Evolutionary conservation across 1,140 invertebrate genomes (phyloP).

Genomic region (Bombyx mandarina): DNA sequence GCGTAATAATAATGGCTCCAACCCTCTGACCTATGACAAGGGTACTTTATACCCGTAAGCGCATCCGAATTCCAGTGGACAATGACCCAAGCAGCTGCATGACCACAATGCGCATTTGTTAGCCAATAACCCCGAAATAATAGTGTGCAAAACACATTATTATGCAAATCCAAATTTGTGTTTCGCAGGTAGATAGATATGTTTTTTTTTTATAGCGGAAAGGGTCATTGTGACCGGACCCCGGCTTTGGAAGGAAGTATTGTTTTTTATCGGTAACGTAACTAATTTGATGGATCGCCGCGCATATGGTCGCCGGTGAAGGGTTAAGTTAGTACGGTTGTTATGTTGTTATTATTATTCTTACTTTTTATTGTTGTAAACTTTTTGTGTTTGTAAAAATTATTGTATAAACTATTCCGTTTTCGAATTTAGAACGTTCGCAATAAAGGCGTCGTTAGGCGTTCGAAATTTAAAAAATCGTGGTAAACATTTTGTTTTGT

Average conservation of each 20-base stretch:
- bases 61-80: constrained; percentile 37
- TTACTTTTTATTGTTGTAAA: background rate
- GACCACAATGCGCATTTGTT: constrained; percentile 37
- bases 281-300: constrained; percentile 56
- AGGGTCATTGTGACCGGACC: background rate
- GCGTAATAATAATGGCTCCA: too few relatives aligned
- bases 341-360: constrained; percentile 3
- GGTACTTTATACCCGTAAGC: background rate
- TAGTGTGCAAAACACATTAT: constrained; percentile 49
- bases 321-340: background rate
- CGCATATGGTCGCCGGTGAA: constrained; percentile 22
- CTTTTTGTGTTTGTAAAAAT: background rate
- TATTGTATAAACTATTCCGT: background rate
- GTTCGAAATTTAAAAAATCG: too few relatives aligned
- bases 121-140: constrained; percentile 56
- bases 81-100: constrained; percentile 56
- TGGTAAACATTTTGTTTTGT: too few relatives aligned
- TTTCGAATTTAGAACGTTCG: background rate
- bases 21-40: too few relatives aligned
- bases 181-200: constrained; percentile 50
- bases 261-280: constrained; percentile 39
- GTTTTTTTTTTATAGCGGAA: constrained; percentile 21
- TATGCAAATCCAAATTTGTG: constrained; percentile 59
- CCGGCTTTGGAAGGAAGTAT: constrained; percentile 27
- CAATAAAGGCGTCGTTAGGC: too few relatives aligned